Evolutionary conservation across 2,113 vertebrate genomes (phyloP).

Genomic region (Chiloscyllium plagiosum): DNA sequence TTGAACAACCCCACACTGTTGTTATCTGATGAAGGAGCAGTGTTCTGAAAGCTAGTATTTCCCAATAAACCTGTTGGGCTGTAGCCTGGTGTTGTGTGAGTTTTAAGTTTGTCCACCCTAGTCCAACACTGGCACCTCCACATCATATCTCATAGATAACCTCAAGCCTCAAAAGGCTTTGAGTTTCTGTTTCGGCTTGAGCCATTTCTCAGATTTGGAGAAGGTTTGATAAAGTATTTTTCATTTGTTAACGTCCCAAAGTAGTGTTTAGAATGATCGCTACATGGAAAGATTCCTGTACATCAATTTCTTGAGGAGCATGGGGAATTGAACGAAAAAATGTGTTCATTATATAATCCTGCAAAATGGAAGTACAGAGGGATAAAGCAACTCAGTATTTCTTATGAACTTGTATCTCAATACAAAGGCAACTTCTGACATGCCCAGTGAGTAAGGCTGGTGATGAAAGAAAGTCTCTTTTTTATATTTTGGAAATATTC

Average conservation of each 20-base stretch:
- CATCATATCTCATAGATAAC: not conserved
- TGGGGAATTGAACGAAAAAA: not conserved
- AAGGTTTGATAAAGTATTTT: not conserved
- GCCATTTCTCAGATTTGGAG: not conserved
- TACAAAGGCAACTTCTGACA: not conserved
- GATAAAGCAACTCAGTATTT: not conserved
- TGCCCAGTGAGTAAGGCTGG: not conserved
- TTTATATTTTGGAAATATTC: not conserved
- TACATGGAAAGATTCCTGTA: not conserved
- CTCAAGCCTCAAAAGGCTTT: not conserved
- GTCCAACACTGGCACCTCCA: too few species aligned
- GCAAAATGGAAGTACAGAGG: not conserved
- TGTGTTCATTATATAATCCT: not conserved
- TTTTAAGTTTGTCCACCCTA: too few species aligned
- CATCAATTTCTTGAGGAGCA: not conserved
- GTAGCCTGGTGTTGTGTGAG: too few species aligned
- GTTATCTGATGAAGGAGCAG: too few species aligned
- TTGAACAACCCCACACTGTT: too few species aligned
- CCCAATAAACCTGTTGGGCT: too few species aligned
- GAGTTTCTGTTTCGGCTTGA: not conserved
- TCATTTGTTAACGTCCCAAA: not conserved
- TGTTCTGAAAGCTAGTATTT: too few species aligned
- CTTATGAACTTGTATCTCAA: not conserved
- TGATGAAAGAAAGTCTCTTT: not conserved
- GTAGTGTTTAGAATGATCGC: not conserved